A percentile compares a stretch with the other conserved stretches of the same genome.
Evolutionary conservation across 2,797 vertebrate genomes (phyloP).

Genomic region (Anas bahamensis): DNA sequence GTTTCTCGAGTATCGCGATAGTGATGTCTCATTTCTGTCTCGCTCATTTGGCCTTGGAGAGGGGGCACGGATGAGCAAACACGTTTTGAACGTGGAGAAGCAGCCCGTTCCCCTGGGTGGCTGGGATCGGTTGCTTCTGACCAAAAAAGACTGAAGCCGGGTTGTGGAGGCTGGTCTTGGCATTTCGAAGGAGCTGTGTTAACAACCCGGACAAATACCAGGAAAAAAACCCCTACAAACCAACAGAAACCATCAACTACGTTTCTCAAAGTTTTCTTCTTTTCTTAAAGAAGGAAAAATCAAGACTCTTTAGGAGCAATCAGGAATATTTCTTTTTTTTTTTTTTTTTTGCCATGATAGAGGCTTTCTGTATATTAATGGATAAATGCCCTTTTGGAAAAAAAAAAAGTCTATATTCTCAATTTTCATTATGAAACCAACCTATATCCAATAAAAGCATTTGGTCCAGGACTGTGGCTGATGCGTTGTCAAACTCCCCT

Average conservation of each 20-base stretch:
- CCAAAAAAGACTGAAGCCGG: neutral
- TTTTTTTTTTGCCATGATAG: neutral
- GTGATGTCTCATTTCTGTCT: neutral
- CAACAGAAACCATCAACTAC: neutral
- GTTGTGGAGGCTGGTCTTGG: neutral
- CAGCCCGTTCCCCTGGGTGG: neutral
- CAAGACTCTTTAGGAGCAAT: neutral
- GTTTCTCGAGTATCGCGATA: neutral
- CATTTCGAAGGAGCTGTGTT: neutral
- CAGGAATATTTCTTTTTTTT: neutral
- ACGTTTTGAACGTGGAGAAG: accelerated
- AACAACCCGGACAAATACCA: neutral
- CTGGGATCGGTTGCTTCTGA: neutral
- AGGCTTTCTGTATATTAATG: slow-evolving; percentile 54
- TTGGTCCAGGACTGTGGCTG: slow-evolving; percentile 22
- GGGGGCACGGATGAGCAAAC: neutral
- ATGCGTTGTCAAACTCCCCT: neutral
- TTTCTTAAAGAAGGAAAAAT: neutral
- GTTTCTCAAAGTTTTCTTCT: neutral
- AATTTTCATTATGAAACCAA: slow-evolving; percentile 4
- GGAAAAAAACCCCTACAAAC: neutral
- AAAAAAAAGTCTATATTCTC: neutral
- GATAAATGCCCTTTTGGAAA: slow-evolving; percentile 3
- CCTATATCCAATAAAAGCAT: slow-evolving; percentile 40
- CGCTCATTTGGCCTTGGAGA: neutral